These are phyloP conservation scores for Dimorphilus gyrociliatus DNA, from an alignment of 2,888 invertebrate genomes.

Conservation along the genomic window DNA sequence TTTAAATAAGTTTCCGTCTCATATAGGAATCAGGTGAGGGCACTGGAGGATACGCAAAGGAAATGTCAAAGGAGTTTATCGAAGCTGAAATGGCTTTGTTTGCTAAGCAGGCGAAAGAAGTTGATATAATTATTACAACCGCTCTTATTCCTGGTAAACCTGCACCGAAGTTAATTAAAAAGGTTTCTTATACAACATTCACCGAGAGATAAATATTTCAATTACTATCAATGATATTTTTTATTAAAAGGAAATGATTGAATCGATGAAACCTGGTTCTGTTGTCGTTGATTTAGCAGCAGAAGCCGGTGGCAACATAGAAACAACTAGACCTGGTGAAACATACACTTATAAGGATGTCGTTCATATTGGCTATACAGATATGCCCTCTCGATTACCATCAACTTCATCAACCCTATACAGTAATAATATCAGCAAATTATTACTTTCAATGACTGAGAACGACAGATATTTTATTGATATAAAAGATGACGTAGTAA, in stretches of 20 bases:
- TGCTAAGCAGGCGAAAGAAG: constrained; percentile 65
- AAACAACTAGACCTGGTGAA: constrained; percentile 62
- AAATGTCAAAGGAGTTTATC: constrained; percentile 50
- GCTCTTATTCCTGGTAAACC: constrained; percentile 72
- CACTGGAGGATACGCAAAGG: constrained; percentile 63
- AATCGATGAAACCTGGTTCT: constrained; percentile 67
- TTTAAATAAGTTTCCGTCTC: neutral
- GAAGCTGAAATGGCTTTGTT: constrained; percentile 69
- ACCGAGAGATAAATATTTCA: neutral
- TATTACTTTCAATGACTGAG: constrained; percentile 60
- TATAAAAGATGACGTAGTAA: constrained; percentile 66
- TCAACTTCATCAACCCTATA: constrained; percentile 71
- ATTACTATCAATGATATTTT: too few species aligned
- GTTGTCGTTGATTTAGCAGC: constrained; percentile 76
- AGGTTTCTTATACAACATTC: constrained; percentile 41
- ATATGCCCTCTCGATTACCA: constrained; percentile 64
- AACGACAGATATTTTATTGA: constrained; percentile 63
- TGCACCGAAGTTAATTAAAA: constrained; percentile 61
- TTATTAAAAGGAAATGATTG: constrained; percentile 51
- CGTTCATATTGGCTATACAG: constrained; percentile 66
- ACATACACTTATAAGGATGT: constrained; percentile 59
- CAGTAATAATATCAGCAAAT: constrained; percentile 77
- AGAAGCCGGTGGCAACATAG: constrained; percentile 70
- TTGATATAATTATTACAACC: constrained; percentile 73
- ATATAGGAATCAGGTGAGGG: constrained; percentile 43